Percentiles rank a stretch among this genome's conserved stretches.
Evolutionary conservation across 2,797 vertebrate species (phyloP).

Genomic region (Columba guinea): DNA sequence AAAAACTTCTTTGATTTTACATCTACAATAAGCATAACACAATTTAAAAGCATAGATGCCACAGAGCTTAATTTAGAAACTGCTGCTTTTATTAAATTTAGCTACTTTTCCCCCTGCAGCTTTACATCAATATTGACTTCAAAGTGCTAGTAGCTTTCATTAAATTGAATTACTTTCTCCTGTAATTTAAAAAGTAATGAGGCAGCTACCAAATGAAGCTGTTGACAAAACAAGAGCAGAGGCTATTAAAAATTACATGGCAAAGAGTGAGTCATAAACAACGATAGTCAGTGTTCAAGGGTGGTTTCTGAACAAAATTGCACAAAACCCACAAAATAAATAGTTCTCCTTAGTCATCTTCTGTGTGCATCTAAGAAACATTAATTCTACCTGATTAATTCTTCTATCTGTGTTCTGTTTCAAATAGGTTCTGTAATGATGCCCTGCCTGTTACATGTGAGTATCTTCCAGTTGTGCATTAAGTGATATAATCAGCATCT

Average conservation of each 20-base stretch:
- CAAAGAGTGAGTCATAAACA: background rate
- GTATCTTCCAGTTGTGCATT: background rate
- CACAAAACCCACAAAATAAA: background rate
- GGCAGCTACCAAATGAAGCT: slow-evolving; percentile 31
- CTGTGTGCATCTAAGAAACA: background rate
- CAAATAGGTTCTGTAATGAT: background rate
- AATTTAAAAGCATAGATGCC: slow-evolving; percentile 19
- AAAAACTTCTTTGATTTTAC: slow-evolving; percentile 35
- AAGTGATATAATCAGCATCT: background rate
- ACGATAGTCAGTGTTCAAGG: background rate
- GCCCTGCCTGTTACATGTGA: background rate
- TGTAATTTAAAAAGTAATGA: slow-evolving; percentile 49
- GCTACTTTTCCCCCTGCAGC: background rate
- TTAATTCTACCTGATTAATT: background rate
- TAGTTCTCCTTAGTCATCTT: background rate
- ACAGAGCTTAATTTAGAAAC: slow-evolving; percentile 28
- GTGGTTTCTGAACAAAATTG: background rate
- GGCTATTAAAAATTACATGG: slow-evolving; percentile 22
- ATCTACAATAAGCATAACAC: background rate
- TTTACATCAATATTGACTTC: slow-evolving; percentile 50
- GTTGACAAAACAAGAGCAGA: slow-evolving; percentile 24
- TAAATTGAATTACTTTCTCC: slow-evolving; percentile 38
- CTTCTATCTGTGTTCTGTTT: background rate
- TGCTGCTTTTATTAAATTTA: slow-evolving; percentile 40
- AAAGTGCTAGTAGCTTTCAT: slow-evolving; percentile 16